A percentile compares a stretch with the other conserved stretches of the same genome.
Conservation (phyloP, 2,888 invertebrate genomes). For the Philereme vetulata region DNA sequence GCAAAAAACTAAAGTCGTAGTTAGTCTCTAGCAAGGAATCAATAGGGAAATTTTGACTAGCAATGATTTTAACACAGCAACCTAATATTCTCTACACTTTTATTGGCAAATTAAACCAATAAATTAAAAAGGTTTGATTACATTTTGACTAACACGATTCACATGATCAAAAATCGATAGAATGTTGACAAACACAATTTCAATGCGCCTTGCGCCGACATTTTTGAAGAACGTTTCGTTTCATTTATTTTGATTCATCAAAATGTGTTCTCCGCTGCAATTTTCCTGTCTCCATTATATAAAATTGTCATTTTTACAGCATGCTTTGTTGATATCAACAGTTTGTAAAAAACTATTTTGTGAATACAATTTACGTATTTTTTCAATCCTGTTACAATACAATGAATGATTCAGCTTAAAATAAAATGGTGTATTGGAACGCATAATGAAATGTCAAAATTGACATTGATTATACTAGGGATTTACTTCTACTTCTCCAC, state of each 20-base stretch:
- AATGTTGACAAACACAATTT: slow-evolving; percentile 76
- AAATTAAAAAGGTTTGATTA: slow-evolving; percentile 2
- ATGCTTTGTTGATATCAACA: too few species aligned
- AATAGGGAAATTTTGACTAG: background rate
- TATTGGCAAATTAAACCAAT: background rate
- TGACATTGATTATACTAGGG: background rate
- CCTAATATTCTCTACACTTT: slow-evolving; percentile 1
- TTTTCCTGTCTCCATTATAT: too few species aligned
- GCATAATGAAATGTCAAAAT: background rate
- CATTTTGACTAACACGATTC: background rate
- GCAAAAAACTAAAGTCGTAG: background rate
- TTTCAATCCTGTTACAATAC: too few species aligned
- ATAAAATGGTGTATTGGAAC: background rate
- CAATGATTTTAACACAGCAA: background rate
- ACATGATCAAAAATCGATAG: slow-evolving; percentile 58
- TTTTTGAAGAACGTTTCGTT: slow-evolving; percentile 49
- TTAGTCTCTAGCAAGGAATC: background rate
- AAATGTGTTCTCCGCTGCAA: too few species aligned
- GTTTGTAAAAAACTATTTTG: too few species aligned
- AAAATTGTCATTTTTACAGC: too few species aligned
- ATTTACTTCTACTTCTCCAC: too few species aligned
- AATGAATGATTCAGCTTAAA: background rate
- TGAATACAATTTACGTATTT: too few species aligned
- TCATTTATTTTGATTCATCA: background rate
- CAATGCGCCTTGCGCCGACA: slow-evolving; percentile 48